Evolutionary conservation across 2,888 invertebrate genomes (phyloP).

Genomic region (Cheilosia urbana): DNA sequence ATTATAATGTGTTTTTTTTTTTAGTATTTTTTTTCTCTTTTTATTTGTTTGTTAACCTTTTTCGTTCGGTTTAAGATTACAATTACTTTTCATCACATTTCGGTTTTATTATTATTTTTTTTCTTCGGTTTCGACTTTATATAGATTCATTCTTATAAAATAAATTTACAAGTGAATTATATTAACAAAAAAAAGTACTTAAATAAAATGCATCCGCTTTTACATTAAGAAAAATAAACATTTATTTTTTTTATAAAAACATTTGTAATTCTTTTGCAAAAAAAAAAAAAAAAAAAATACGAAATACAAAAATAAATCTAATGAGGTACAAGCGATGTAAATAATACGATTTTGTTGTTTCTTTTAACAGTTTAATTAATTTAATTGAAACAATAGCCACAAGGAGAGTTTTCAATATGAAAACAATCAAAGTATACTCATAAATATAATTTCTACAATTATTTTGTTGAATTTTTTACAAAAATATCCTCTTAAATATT

Average conservation of each 20-base stretch:
- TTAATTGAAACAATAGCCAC: slow-evolving; percentile 61
- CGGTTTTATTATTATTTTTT: slow-evolving; percentile 45
- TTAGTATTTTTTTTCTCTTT: slow-evolving; percentile 33
- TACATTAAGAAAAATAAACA: slow-evolving; percentile 5
- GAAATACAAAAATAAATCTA: slow-evolving; percentile 41
- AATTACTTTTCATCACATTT: slow-evolving; percentile 65
- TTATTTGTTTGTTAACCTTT: slow-evolving; percentile 34
- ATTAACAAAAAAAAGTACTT: slow-evolving; percentile 16
- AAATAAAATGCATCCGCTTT: slow-evolving; percentile 50
- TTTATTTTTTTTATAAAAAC: slow-evolving; percentile 21
- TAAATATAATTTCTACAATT: slow-evolving; percentile 28
- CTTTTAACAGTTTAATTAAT: slow-evolving; percentile 44
- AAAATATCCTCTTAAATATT: slow-evolving; percentile 66
- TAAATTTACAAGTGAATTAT: slow-evolving; percentile 70
- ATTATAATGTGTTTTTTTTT: not conserved
- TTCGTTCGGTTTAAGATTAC: slow-evolving; percentile 38
- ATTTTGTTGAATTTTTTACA: slow-evolving; percentile 47
- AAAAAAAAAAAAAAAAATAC: slow-evolving; percentile 35
- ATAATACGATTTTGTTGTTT: slow-evolving; percentile 53
- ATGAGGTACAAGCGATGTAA: slow-evolving; percentile 74
- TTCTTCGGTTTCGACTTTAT: slow-evolving; percentile 13
- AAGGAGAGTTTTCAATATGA: slow-evolving; percentile 72
- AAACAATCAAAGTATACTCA: slow-evolving; percentile 62
- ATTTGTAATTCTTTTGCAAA: slow-evolving; percentile 24
- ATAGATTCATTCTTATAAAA: slow-evolving; percentile 69